Conservation (phyloP, 2,888 invertebrate genomes). For the Euclidia mi region DNA sequence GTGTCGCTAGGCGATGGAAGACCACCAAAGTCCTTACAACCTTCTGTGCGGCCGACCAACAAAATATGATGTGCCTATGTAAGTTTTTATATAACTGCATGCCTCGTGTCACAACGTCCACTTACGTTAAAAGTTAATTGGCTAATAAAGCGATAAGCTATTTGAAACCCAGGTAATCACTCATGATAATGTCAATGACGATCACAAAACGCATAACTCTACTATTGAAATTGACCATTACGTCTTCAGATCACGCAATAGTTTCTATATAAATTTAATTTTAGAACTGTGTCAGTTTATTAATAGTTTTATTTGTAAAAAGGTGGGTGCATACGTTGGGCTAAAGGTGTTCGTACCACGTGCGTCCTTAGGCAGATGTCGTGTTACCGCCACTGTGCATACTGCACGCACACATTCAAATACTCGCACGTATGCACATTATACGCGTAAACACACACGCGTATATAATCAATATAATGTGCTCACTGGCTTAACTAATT, state of each 20-base stretch:
- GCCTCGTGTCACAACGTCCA: too few species aligned
- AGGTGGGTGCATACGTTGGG: slow-evolving; percentile 71
- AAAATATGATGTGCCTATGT: too few species aligned
- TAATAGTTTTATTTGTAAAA: slow-evolving; percentile 80
- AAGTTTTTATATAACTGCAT: too few species aligned
- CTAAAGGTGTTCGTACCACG: slow-evolving; percentile 87
- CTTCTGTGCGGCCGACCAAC: too few species aligned
- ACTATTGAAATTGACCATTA: slow-evolving; percentile 15
- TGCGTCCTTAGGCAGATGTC: slow-evolving; percentile 79
- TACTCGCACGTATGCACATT: slow-evolving; percentile 5
- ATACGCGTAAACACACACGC: slow-evolving; percentile 9
- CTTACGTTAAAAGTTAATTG: not conserved
- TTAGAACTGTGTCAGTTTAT: slow-evolving; percentile 78
- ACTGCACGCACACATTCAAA: slow-evolving; percentile 8
- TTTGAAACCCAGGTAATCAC: not conserved
- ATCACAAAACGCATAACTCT: slow-evolving; percentile 11
- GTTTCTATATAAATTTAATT: slow-evolving; percentile 54
- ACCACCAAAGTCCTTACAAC: too few species aligned
- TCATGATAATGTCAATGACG: not conserved
- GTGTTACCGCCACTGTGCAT: slow-evolving; percentile 42
- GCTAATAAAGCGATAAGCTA: not conserved
- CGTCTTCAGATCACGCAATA: slow-evolving; percentile 27
- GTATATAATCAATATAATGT: slow-evolving; percentile 30
- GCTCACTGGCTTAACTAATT: slow-evolving; percentile 42
- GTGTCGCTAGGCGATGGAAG: too few species aligned